Conservation (phyloP, 2,888 invertebrate species). For the Cephus pulcher region DNA sequence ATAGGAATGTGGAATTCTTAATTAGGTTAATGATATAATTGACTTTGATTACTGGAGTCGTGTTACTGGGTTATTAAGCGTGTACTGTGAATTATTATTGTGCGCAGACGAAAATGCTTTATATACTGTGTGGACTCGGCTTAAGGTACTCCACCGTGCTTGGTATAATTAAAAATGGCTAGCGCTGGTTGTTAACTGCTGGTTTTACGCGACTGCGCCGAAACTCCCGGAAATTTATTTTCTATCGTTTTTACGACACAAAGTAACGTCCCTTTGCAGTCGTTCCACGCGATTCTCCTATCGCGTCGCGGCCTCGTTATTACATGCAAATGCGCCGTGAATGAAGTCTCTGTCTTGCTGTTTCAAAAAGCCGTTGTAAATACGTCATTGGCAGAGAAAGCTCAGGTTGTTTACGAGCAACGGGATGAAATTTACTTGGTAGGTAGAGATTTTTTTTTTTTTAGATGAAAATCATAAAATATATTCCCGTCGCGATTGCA, state of each 20-base stretch:
- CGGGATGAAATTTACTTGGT: background rate
- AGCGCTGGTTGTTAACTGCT: background rate
- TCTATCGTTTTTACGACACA: background rate
- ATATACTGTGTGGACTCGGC: background rate
- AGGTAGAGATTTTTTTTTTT: background rate
- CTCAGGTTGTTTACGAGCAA: background rate
- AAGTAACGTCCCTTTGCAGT: background rate
- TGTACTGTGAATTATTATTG: background rate
- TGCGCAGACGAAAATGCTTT: background rate
- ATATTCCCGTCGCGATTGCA: background rate
- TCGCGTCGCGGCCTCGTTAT: background rate
- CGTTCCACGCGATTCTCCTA: background rate
- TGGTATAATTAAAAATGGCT: background rate
- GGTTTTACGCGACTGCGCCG: background rate
- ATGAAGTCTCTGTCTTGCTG: background rate
- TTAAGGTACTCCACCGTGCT: background rate
- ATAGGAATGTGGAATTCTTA: too few relatives aligned
- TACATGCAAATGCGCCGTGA: background rate
- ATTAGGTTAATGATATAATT: background rate
- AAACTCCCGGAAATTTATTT: background rate
- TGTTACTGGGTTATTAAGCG: too few relatives aligned
- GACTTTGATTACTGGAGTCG: too few relatives aligned
- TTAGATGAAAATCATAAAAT: background rate
- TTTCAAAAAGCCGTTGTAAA: background rate
- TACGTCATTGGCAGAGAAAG: background rate